Base-by-base conservation (phyloP, 2,888 invertebrate genomes). In the Hedya salicella region DNA sequence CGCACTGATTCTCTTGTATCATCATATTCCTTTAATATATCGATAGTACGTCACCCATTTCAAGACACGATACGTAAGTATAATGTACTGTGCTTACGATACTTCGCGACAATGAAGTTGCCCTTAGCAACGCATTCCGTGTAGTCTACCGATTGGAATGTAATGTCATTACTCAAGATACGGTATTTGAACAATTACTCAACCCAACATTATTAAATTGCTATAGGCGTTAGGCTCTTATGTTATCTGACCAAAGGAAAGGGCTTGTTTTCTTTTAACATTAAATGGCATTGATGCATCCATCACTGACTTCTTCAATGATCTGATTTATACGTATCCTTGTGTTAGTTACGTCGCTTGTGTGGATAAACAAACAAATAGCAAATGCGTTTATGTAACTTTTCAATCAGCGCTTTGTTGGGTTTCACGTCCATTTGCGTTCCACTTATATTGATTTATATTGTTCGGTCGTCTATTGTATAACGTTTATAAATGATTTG, bases 361-460 rank as follows among this genome's bases (percentile, higher is more conserved):
- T 60, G 42, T 16, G 19, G 19, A 52, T 57, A 48, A 19, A 54
- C 46, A 65, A 65, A 65, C 48, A 60, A 54, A 52, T 46, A 48
- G 14, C 53, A 21, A 50, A 61, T 46, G 46, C n/a, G 60, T 66
- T 65, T 66, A 66, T 66, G 60, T 66, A 66, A 66, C 66, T 48
- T 60, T 42, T 66, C 52, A 59, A 66, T 42, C 60, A 49, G n/a
- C 13, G 66, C 40, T 48, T 66, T 60, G 66, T 61, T 61, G 40
- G 60, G 39, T 61, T 61, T 48, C 60, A 46, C 48, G 61, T 66
- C 54, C 61, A 61, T 60, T 66, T 40, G 66, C 46, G 66, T 42
- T 54, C 61, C 61, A 61, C 60, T 66, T 54, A 61, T 54, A 60
- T 66, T 66, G 66, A 66, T 66, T 66, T 66, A 61, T 66, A 66